These are phyloP conservation scores for Notodonta ziczac DNA, from an alignment of 2,888 invertebrate species.

Conservation along the genomic window DNA sequence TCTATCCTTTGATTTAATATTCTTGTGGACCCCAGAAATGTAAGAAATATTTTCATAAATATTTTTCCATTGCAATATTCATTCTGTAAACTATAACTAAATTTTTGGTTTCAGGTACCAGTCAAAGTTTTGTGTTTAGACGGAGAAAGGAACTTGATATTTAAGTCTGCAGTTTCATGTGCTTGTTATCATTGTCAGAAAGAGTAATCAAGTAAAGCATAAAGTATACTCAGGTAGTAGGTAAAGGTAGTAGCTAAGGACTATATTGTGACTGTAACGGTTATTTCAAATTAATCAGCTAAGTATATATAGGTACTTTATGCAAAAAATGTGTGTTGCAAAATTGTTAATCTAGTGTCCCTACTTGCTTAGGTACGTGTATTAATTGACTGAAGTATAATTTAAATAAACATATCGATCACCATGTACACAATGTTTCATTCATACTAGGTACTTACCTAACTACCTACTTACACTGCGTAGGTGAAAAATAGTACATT, in stretches of 20 bases:
- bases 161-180: slow-evolving; percentile 93
- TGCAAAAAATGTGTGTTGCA: slow-evolving; percentile 51
- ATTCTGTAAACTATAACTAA: too few relatives aligned
- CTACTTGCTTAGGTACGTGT: background rate
- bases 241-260: background rate
- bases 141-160: slow-evolving; percentile 90
- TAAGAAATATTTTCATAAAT: too few relatives aligned
- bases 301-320: background rate
- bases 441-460: background rate
- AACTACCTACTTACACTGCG: too few relatives aligned
- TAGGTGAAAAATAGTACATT: too few relatives aligned
- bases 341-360: slow-evolving; percentile 17
- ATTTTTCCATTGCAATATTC: too few relatives aligned
- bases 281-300: background rate
- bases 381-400: slow-evolving; percentile 7
- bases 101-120: slow-evolving; percentile 84
- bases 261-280: background rate
- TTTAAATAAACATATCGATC: slow-evolving; percentile 48
- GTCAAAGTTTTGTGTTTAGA: slow-evolving; percentile 91
- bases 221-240: background rate
- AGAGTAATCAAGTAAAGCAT: slow-evolving; percentile 63
- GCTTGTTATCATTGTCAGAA: slow-evolving; percentile 95
- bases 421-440: background rate
- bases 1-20: too few relatives aligned
- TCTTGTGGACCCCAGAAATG: too few relatives aligned